phyloP scores from a whole-genome alignment of 2,113 vertebrate species.

The Limanda limanda region DNA sequence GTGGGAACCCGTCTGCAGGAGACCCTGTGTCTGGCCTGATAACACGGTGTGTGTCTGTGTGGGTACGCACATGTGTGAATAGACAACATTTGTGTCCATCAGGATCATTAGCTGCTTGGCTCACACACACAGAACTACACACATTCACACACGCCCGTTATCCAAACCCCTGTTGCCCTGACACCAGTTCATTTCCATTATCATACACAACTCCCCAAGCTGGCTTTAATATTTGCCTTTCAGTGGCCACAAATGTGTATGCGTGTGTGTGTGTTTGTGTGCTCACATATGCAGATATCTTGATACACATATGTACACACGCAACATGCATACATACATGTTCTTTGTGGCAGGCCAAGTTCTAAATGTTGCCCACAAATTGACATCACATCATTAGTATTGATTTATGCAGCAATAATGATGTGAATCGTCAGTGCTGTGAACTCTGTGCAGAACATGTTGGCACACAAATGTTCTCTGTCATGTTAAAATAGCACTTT shows the following conservation, averaged over 20 bases:
- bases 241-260: background rate
- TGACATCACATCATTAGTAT: background rate
- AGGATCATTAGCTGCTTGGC: conserved; percentile 45
- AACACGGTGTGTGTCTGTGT: conserved; percentile 5
- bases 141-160: conserved; percentile 26
- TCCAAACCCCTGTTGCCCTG: conserved; percentile 48
- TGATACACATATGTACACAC: background rate
- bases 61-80: conserved; percentile 9
- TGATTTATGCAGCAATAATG: background rate
- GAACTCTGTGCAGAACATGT: too few species aligned
- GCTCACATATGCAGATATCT: background rate
- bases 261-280: background rate
- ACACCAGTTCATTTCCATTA: conserved; percentile 49
- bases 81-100: conserved; percentile 53
- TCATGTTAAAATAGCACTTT: too few species aligned
- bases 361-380: background rate
- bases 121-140: conserved; percentile 8
- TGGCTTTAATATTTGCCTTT: background rate
- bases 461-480: too few species aligned
- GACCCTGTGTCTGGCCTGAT: conserved; percentile 41
- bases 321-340: background rate
- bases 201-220: conserved; percentile 19
- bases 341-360: background rate
- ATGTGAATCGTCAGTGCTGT: too few species aligned
- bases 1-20: conserved; percentile 46